Conservation (phyloP, 1,140 invertebrate genomes). For the Cataglyphis hispanica region DNA sequence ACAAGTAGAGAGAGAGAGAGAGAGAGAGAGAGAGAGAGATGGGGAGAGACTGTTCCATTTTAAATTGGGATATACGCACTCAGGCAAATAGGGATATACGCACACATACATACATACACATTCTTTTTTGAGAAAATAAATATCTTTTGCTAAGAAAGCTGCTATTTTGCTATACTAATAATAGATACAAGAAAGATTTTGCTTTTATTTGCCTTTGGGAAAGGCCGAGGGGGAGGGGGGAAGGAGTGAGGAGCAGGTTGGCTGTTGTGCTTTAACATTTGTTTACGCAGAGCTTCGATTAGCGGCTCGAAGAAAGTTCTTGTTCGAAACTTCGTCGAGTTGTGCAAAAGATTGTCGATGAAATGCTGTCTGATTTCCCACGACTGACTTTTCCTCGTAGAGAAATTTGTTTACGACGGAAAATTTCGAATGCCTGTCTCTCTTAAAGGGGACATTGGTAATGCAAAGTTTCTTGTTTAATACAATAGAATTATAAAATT, state of each 20-base stretch:
- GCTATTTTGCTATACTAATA: background rate
- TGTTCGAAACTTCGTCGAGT: conserved; percentile 25
- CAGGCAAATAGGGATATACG: no score
- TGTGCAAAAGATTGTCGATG: conserved; percentile 40
- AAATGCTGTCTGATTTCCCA: conserved; percentile 37
- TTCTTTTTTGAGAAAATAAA: conserved; percentile 6
- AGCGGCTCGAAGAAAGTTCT: conserved; percentile 35
- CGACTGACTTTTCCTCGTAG: conserved; percentile 25
- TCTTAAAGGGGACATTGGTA: background rate
- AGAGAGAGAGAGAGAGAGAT: no score
- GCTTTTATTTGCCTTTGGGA: background rate
- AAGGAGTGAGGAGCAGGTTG: no score
- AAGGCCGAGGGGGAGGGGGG: no score
- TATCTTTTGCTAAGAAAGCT: background rate
- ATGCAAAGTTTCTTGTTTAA: conserved; percentile 15
- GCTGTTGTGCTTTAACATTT: conserved; percentile 26
- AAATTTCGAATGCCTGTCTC: background rate
- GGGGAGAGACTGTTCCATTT: no score
- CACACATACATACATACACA: background rate
- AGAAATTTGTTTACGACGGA: conserved; percentile 45
- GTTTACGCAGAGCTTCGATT: conserved; percentile 40
- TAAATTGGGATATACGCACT: no score
- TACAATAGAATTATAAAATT: conserved; percentile 10
- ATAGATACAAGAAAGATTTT: background rate
- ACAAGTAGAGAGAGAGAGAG: no score